Evolutionary conservation across 1,140 invertebrate genomes (phyloP).

Genomic region (Bathynomus jamesi): DNA sequence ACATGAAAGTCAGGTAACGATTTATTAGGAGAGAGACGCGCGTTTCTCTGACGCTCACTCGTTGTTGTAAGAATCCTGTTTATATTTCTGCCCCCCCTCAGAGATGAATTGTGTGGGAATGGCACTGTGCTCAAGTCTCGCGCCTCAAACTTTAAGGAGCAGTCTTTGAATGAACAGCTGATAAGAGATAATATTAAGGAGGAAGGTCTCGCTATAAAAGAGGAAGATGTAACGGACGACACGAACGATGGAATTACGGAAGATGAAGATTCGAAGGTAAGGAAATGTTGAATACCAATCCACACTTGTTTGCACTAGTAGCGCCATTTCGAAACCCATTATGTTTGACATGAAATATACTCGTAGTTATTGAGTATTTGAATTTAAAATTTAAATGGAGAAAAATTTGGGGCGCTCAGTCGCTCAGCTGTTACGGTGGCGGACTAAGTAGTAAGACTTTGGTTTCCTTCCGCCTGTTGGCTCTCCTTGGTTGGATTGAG

Average conservation of each 20-base stretch:
- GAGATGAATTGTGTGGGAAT: not conserved
- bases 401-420: too few relatives aligned
- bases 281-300: not conserved
- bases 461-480: too few relatives aligned
- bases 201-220: not conserved
- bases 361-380: too few relatives aligned
- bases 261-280: not conserved
- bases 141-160: not conserved
- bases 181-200: not conserved
- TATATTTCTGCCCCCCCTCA: not conserved
- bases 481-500: too few relatives aligned
- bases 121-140: not conserved
- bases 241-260: not conserved
- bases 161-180: not conserved
- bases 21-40: not conserved
- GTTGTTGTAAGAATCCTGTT: not conserved
- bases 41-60: not conserved
- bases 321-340: too few relatives aligned
- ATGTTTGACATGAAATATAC: too few relatives aligned
- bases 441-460: too few relatives aligned
- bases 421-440: too few relatives aligned
- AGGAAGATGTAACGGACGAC: not conserved
- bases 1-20: conserved; percentile 56
- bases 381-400: too few relatives aligned
- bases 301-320: too few relatives aligned